Percentiles rank a stretch among this genome's conserved stretches.
These are phyloP conservation scores for Tenthredo notha DNA, from an alignment of 2,888 invertebrate species.

Conservation along the genomic window DNA sequence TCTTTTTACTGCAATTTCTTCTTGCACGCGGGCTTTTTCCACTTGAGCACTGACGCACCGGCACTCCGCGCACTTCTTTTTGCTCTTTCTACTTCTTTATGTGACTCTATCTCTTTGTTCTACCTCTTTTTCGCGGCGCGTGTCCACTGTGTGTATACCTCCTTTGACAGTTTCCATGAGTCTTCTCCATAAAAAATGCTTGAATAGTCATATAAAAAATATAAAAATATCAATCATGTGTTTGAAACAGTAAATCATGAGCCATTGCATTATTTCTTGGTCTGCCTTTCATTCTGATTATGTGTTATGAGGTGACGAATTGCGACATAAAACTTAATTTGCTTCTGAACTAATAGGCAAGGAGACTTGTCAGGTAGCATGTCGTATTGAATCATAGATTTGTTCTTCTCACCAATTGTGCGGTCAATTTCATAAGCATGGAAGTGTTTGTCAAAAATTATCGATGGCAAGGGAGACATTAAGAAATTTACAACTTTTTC, in stretches of 20 bases:
- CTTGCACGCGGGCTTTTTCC: too few species aligned
- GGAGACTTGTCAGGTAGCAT: conserved; percentile 1
- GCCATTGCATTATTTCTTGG: not conserved
- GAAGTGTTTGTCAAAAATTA: conserved; percentile 2
- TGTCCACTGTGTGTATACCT: too few species aligned
- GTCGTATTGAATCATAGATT: not conserved
- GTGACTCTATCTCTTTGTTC: too few species aligned
- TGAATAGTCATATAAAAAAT: not conserved
- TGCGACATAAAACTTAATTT: conserved; percentile 19
- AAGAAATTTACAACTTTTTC: conserved; percentile 1
- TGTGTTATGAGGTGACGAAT: conserved; percentile 13
- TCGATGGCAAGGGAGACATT: conserved; percentile 13
- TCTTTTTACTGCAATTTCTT: too few species aligned
- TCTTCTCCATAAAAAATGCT: not conserved
- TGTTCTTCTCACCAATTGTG: not conserved
- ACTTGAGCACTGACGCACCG: too few species aligned
- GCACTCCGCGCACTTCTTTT: too few species aligned
- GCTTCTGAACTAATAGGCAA: conserved; percentile 6
- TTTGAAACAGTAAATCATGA: conserved; percentile 17
- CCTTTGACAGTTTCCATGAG: too few species aligned
- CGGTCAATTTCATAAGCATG: conserved; percentile 26
- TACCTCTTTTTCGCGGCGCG: too few species aligned
- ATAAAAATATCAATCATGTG: conserved; percentile 15
- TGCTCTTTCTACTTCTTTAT: too few species aligned
- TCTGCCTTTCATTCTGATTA: not conserved